These are phyloP conservation scores for Colletes latitarsis DNA, from an alignment of 1,140 invertebrate genomes.

Conservation along the genomic window DNA sequence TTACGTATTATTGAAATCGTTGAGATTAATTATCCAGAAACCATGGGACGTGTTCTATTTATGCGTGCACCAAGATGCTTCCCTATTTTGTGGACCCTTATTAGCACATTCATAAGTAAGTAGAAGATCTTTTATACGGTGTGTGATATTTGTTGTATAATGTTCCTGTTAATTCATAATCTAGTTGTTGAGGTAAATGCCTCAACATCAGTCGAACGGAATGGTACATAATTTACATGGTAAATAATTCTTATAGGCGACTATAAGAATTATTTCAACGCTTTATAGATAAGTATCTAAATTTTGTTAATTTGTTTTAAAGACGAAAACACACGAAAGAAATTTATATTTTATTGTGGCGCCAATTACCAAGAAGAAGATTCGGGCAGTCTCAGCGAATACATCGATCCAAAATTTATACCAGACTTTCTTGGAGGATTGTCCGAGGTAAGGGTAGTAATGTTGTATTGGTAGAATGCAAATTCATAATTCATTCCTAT, in stretches of 20 bases:
- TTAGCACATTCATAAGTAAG: conserved; percentile 95
- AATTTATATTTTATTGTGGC: conserved; percentile 96
- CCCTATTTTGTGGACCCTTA: conserved; percentile 97
- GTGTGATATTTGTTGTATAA: conserved; percentile 3
- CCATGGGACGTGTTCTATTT: conserved; percentile 94
- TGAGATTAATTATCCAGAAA: conserved; percentile 98
- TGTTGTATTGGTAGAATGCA: conserved; percentile 38
- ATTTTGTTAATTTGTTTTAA: conserved; percentile 61
- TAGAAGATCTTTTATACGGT: conserved; percentile 43
- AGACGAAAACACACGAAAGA: conserved; percentile 97
- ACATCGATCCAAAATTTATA: conserved; percentile 92
- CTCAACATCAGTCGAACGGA: too few species aligned
- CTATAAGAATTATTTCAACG: too few species aligned
- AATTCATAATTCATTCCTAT: conserved; percentile 3
- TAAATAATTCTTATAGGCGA: too few species aligned
- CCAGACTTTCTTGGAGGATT: conserved; percentile 96
- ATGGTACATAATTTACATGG: too few species aligned
- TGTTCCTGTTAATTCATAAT: neutral
- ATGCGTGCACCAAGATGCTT: conserved; percentile 95
- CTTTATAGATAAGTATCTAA: neutral
- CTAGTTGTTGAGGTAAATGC: too few species aligned
- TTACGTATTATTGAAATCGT: conserved; percentile 97
- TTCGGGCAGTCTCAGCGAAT: conserved; percentile 90
- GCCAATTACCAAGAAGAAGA: conserved; percentile 89
- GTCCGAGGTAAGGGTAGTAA: conserved; percentile 86